phyloP scores from a whole-genome alignment of 1,140 invertebrate genomes.

The Penaeus chinensis region DNA sequence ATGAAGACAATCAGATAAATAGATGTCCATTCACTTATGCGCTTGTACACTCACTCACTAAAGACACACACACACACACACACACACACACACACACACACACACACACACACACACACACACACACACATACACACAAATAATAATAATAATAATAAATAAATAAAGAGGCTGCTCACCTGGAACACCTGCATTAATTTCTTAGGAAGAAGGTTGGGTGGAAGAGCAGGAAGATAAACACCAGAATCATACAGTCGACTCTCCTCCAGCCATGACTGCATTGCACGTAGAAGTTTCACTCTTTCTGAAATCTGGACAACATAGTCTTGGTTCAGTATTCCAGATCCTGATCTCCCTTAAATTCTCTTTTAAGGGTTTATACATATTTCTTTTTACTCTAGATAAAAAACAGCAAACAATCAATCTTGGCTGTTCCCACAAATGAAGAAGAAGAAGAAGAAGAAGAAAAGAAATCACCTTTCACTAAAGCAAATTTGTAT shows the following conservation, averaged over 20 bases:
- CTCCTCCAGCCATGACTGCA: slow-evolving; percentile 83
- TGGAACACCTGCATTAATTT: slow-evolving; percentile 67
- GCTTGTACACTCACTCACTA: no score
- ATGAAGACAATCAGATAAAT: background rate
- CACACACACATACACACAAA: background rate
- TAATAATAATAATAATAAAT: slow-evolving; percentile 22
- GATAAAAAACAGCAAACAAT: no score
- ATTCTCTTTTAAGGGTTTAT: no score
- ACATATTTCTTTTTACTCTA: no score
- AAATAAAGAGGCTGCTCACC: slow-evolving; percentile 3
- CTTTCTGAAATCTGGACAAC: slow-evolving; percentile 47
- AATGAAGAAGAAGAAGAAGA: no score
- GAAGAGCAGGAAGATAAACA: slow-evolving; percentile 79
- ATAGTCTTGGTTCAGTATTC: no score
- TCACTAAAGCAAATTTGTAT: no score
- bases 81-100: background rate
- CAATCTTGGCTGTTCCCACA: no score
- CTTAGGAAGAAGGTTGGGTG: slow-evolving; percentile 77
- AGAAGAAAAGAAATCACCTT: no score
- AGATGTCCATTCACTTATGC: no score
- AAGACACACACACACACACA: background rate
- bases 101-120: background rate
- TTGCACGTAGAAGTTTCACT: slow-evolving; percentile 75
- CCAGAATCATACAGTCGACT: slow-evolving; percentile 78
- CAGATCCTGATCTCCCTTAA: no score